A percentile compares a stretch with the other conserved stretches of the same genome.
These are phyloP conservation scores for Diloba caeruleocephala DNA, from an alignment of 2,888 invertebrate species.

Conservation along the genomic window DNA sequence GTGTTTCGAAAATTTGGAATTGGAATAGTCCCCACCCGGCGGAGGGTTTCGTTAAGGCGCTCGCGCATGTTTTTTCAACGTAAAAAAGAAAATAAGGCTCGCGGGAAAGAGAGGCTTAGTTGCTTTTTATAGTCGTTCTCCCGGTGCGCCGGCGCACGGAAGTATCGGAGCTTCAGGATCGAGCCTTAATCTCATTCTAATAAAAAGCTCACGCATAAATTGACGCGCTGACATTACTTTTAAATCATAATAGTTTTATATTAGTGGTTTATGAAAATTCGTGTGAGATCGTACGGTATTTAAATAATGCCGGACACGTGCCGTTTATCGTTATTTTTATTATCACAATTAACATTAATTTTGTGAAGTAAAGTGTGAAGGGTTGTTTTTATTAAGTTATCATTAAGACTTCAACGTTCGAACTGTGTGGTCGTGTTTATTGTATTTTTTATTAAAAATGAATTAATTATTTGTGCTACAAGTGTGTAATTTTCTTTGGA, in stretches of 20 bases:
- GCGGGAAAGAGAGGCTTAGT: conserved; percentile 87
- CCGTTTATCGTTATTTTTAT: conserved; percentile 84
- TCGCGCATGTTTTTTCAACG: conserved; percentile 72
- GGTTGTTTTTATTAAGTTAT: conserved; percentile 82
- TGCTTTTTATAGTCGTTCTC: conserved; percentile 87
- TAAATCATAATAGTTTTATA: conserved; percentile 77
- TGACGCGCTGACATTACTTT: conserved; percentile 80
- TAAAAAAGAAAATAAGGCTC: conserved; percentile 83
- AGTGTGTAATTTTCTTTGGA: conserved; percentile 63
- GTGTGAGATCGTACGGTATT: conserved; percentile 75
- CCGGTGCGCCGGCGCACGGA: conserved; percentile 87
- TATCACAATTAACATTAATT: conserved; percentile 80
- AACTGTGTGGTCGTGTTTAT: conserved; percentile 83
- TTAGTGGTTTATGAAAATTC: conserved; percentile 63
- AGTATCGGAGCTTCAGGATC: conserved; percentile 86
- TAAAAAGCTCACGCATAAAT: conserved; percentile 87
- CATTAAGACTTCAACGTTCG: conserved; percentile 78
- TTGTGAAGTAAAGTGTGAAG: conserved; percentile 82
- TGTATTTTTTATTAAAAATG: conserved; percentile 64
- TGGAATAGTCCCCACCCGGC: conserved; percentile 72
- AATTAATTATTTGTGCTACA: conserved; percentile 65
- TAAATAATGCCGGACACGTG: conserved; percentile 85
- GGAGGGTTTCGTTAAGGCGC: conserved; percentile 75
- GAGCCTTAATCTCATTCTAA: conserved; percentile 86
- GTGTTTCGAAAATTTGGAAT: conserved; percentile 70